Conservation (phyloP, 2,797 vertebrate genomes). For the Pristis pectinata region DNA sequence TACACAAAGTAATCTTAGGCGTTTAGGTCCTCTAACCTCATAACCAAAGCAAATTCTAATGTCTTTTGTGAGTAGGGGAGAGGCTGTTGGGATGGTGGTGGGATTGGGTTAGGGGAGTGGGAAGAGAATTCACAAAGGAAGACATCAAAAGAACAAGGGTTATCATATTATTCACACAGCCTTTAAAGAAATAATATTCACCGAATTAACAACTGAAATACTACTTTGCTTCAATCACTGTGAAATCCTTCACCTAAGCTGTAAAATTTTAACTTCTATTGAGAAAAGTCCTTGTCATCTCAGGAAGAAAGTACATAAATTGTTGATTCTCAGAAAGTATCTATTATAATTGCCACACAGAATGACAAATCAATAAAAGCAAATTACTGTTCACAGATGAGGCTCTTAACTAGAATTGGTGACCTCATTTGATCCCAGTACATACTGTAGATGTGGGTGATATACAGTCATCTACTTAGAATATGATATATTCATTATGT, state of each 20-base stretch:
- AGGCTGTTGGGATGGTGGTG: neutral
- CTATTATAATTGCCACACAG: neutral
- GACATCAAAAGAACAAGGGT: neutral
- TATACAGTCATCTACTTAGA: neutral
- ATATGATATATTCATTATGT: too few relatives aligned
- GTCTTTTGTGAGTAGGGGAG: too few relatives aligned
- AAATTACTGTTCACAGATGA: neutral
- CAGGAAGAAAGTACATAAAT: neutral
- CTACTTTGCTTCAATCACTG: neutral
- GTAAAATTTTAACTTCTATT: neutral
- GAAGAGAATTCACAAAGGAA: neutral
- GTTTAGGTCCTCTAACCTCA: neutral
- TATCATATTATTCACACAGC: neutral
- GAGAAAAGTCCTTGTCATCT: neutral
- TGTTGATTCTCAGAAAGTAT: neutral
- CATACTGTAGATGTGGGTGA: neutral
- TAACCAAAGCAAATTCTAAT: neutral
- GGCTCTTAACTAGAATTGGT: neutral
- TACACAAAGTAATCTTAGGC: neutral
- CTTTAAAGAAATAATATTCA: neutral
- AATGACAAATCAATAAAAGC: neutral
- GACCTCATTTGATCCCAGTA: neutral
- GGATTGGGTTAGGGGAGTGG: too few relatives aligned
- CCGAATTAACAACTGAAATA: neutral
- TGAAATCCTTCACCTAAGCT: neutral